Conservation (phyloP, 2,113 vertebrate genomes). For the Chamaetylas fuelleborni region DNA sequence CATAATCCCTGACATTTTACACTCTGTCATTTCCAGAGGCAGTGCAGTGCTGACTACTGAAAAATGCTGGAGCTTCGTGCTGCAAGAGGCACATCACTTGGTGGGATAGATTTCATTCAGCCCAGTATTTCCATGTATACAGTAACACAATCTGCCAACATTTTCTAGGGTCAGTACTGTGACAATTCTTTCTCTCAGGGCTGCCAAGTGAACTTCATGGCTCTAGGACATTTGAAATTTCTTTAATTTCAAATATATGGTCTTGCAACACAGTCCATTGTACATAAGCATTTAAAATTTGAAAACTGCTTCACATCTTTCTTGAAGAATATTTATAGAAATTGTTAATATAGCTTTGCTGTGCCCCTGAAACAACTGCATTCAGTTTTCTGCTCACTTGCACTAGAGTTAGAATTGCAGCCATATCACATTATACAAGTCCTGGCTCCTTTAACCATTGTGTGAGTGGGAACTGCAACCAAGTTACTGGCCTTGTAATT, state of each 20-base stretch:
- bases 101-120: slow-evolving; percentile 57
- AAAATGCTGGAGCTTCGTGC: slow-evolving; percentile 4
- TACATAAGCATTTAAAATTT: neutral
- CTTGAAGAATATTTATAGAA: neutral
- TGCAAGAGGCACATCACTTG: neutral
- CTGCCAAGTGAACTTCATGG: neutral
- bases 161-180: neutral
- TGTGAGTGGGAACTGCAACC: neutral
- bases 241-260: neutral
- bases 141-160: slow-evolving; percentile 10
- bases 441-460: neutral
- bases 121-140: neutral
- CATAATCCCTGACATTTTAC: slow-evolving; percentile 45
- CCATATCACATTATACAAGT: neutral
- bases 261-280: neutral
- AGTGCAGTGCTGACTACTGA: slow-evolving; percentile 10
- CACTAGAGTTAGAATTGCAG: neutral
- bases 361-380: neutral
- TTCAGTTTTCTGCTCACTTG: neutral
- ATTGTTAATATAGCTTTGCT: neutral
- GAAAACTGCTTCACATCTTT: neutral
- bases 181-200: neutral
- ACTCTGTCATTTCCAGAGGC: slow-evolving; percentile 21
- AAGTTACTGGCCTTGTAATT: neutral
- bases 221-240: neutral